phyloP scores from a whole-genome alignment of 2,888 invertebrate species.

The Sceliomorpha sp. region DNA sequence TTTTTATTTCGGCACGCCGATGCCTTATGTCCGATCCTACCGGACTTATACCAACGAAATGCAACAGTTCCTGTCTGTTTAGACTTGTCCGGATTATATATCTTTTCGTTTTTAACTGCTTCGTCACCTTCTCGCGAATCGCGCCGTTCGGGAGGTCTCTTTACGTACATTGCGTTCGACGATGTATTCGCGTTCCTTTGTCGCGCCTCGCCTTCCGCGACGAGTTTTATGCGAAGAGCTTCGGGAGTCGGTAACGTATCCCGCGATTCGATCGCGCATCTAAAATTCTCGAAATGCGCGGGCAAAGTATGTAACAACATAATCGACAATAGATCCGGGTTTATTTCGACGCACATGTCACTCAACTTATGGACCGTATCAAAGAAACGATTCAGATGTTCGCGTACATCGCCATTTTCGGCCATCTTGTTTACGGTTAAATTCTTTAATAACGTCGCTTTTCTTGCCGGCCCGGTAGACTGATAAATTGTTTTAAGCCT shows the following conservation, averaged over 20 bases:
- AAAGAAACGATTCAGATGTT: constrained; percentile 36
- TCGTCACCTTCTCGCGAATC: no score
- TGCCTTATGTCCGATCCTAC: constrained; percentile 6
- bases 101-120: no score
- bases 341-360: constrained; percentile 39
- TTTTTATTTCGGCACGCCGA: constrained; percentile 1
- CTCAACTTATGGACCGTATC: constrained; percentile 42
- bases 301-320: constrained; percentile 44
- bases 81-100: neutral
- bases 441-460: neutral
- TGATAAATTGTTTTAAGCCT: no score
- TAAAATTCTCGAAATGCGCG: constrained; percentile 32
- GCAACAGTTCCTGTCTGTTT: neutral
- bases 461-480: no score
- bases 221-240: constrained; percentile 62
- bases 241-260: constrained; percentile 67
- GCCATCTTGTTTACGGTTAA: no score
- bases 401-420: neutral
- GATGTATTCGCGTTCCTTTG: neutral
- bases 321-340: constrained; percentile 20
- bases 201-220: constrained; percentile 66
- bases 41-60: constrained; percentile 5
- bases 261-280: constrained; percentile 71
- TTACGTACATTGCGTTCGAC: no score
- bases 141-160: no score